Conservation (phyloP, 1,140 invertebrate species). For the Danaus plexippus region DNA sequence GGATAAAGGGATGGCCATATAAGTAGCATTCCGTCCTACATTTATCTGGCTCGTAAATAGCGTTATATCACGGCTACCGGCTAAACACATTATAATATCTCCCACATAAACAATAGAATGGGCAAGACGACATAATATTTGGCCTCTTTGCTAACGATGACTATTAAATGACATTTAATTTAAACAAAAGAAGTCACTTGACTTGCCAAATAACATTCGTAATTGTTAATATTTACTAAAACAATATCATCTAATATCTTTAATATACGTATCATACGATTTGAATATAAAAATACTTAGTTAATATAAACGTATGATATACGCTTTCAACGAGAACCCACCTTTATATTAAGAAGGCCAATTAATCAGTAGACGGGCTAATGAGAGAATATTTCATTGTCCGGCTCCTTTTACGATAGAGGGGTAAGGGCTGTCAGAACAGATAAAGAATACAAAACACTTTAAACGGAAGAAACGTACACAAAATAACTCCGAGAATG, state of each 20-base stretch:
- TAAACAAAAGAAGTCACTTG: too few relatives aligned
- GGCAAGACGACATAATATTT: constrained; percentile 34
- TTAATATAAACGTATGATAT: constrained; percentile 6
- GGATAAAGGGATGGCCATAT: constrained; percentile 25
- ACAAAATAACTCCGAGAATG: constrained; percentile 4
- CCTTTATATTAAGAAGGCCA: constrained; percentile 52
- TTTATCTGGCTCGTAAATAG: constrained; percentile 57
- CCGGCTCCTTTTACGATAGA: constrained; percentile 54
- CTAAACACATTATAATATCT: constrained; percentile 68
- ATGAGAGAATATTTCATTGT: constrained; percentile 70
- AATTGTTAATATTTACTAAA: too few relatives aligned
- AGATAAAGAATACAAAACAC: background rate
- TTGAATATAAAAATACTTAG: background rate
- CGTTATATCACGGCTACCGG: constrained; percentile 55
- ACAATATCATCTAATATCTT: too few relatives aligned
- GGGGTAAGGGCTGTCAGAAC: constrained; percentile 33
- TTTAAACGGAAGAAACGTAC: background rate
- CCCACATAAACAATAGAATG: constrained; percentile 64
- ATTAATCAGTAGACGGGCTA: constrained; percentile 65
- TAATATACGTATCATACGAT: background rate
- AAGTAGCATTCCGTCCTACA: constrained; percentile 30
- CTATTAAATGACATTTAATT: background rate
- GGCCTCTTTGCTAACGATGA: constrained; percentile 28
- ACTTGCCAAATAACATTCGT: too few relatives aligned
- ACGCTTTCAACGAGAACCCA: constrained; percentile 27